phyloP scores from a whole-genome alignment of 2,797 vertebrate genomes.

The Crocodylus rhombifer region DNA sequence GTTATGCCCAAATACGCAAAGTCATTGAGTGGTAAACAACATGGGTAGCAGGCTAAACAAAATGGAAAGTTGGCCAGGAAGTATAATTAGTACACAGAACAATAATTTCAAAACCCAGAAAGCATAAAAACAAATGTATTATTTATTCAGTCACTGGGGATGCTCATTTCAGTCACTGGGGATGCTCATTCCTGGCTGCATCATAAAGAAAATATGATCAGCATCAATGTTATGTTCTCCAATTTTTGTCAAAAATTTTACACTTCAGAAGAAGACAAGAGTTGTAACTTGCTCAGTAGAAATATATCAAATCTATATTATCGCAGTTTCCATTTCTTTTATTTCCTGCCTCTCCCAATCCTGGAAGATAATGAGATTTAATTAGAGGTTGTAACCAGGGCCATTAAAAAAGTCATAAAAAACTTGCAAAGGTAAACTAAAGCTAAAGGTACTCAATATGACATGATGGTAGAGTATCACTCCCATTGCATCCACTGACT shows the following conservation, averaged over 20 bases:
- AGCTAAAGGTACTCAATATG: no score
- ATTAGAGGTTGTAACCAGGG: not conserved
- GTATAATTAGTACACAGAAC: not conserved
- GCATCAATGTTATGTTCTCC: not conserved
- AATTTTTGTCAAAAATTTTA: not conserved
- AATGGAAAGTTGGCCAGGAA: not conserved
- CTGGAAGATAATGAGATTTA: not conserved
- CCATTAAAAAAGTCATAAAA: not conserved
- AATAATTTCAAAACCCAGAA: not conserved
- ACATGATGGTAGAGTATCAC: no score
- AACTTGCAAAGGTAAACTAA: not conserved
- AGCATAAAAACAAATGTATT: not conserved
- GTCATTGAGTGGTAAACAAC: not conserved
- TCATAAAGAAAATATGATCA: not conserved
- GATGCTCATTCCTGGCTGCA: not conserved
- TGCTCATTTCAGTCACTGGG: no score
- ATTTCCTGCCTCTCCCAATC: not conserved
- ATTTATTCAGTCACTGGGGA: not conserved
- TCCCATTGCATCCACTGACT: not conserved
- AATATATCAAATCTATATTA: not conserved
- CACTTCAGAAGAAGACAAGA: not conserved
- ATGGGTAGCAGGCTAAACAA: not conserved
- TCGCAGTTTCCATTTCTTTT: not conserved
- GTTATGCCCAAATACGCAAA: not conserved
- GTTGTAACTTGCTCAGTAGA: not conserved